Evolutionary conservation across 2,888 invertebrate genomes (phyloP), one percentile per base, ranked within the genome.

Genomic region (Aporophyla nigra): DNA sequence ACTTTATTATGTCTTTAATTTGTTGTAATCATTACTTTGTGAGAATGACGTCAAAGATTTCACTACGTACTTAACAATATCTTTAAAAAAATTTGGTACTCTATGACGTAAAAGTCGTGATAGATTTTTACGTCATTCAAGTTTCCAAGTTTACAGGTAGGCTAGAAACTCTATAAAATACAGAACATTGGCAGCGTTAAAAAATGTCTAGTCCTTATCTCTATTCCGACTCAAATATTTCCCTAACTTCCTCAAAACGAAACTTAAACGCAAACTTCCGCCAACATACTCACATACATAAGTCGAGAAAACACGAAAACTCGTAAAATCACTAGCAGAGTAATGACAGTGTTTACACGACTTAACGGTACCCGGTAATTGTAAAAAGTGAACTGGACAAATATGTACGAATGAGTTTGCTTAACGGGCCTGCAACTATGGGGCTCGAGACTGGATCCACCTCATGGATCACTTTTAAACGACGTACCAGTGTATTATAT

Each of bases 331-430:
- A 71, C 84, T 81, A 75, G 78, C 82, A 78, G 79, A 91, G 93
- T 92, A 94, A 95, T 95, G 95, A 95, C 94, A 92, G 92, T 93
- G 92, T 91, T 94, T 93, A 96, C 94, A 95, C 87, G 89, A 89
- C 87, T 83, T 95, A 96, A 96, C 96, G 96, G 95, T 93, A 94
- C 91, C 87, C 84, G 86, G 86, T 92, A 93, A 95, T 95, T 93
- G 96, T 96, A 96, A 96, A 96, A 96, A 96, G 94, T 95, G 92
- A 94, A 95, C 96, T 95, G 93, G 93, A 95, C 96, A 96, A 96
- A 96, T 96, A 96, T 92, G 94, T 92, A 91, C 92, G 91, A 91
- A 93, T 95, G 93, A 92, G 94, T 96, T 95, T 95, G 93, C 93
- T 95, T 96, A 96, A 96, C 96, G 96, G 96, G 87, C 83, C 68